Conservation (phyloP, 1,140 invertebrate genomes). For the Vanessa tameamea region DNA sequence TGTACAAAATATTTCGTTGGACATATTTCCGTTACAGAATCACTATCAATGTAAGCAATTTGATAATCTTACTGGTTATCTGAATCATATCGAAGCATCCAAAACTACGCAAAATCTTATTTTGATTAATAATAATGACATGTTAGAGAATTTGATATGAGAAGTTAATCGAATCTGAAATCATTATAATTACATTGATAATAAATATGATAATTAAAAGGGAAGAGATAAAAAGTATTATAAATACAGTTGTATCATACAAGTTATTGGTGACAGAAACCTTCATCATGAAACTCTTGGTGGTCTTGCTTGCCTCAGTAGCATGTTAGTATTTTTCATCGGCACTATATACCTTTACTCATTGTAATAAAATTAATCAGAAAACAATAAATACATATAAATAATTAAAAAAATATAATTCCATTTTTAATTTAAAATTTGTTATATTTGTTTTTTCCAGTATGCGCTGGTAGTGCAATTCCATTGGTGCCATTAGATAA, state of each 20-base stretch:
- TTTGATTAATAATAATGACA: background rate
- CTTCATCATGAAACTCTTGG: background rate
- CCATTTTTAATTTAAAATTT: background rate
- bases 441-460: conserved; percentile 35
- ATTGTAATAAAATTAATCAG: conserved; percentile 22
- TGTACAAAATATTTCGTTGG: too few relatives aligned
- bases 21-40: too few relatives aligned
- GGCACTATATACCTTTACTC: background rate
- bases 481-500: conserved; percentile 50
- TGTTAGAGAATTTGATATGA: background rate
- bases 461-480: conserved; percentile 42
- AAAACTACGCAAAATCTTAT: too few relatives aligned
- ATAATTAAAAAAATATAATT: background rate
- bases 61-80: too few relatives aligned
- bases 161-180: background rate
- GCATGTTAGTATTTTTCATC: background rate
- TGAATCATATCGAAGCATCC: too few relatives aligned
- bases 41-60: too few relatives aligned
- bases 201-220: background rate
- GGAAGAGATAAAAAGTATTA: background rate
- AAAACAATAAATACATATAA: conserved; percentile 35
- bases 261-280: background rate
- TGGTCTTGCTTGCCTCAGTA: background rate
- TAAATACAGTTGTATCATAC: background rate
- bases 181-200: background rate